These are phyloP conservation scores for Dastarcus helophoroides DNA, from an alignment of 2,888 invertebrate genomes.

Conservation along the genomic window DNA sequence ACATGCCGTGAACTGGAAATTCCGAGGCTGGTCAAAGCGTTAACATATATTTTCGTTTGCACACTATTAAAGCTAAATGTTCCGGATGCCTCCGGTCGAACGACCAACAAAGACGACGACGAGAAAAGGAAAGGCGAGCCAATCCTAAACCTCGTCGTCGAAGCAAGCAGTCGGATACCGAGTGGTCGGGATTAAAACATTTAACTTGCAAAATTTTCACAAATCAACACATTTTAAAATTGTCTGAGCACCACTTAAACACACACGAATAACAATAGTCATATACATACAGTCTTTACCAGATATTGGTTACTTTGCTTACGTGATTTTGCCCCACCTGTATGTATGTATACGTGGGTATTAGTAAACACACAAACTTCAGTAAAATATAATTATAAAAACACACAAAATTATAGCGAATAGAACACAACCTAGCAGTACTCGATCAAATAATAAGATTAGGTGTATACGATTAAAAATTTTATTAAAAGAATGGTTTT, in stretches of 20 bases:
- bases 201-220: constrained; percentile 38
- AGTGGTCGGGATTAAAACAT: constrained; percentile 36
- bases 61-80: constrained; percentile 28
- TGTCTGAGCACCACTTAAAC: constrained; percentile 39
- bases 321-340: constrained; percentile 42
- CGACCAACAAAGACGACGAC: constrained; percentile 15
- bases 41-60: constrained; percentile 29
- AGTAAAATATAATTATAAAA: constrained; percentile 27
- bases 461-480: constrained; percentile 27
- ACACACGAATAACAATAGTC: constrained; percentile 39
- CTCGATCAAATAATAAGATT: constrained; percentile 24
- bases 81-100: constrained; percentile 25
- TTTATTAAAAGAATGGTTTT: constrained; percentile 27
- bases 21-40: constrained; percentile 33
- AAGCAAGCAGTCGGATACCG: constrained; percentile 36
- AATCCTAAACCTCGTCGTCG: constrained; percentile 13
- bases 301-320: constrained; percentile 40
- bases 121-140: no score
- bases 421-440: constrained; percentile 34
- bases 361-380: constrained; percentile 37
- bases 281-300: constrained; percentile 40
- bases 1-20: constrained; percentile 35
- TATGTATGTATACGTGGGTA: constrained; percentile 40
- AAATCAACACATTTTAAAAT: constrained; percentile 38
- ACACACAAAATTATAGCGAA: constrained; percentile 33